phyloP scores from a whole-genome alignment of 1,140 invertebrate genomes.

The Hyphantria cunea region DNA sequence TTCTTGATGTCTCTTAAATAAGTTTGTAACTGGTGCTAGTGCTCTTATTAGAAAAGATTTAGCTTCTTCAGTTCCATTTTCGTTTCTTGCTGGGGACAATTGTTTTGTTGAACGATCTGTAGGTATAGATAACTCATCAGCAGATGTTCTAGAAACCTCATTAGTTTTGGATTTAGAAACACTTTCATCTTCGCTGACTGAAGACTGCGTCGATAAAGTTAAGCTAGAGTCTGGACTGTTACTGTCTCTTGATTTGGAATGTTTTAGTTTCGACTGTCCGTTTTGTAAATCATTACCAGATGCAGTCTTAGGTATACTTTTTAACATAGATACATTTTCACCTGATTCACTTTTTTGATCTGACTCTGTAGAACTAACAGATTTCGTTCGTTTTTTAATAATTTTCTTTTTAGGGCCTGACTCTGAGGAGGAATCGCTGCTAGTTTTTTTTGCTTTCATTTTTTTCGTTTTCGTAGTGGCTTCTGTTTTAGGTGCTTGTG shows the following conservation, averaged over 20 bases:
- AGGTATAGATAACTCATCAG: conserved; percentile 82
- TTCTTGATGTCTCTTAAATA: conserved; percentile 84
- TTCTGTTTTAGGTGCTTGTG: conserved; percentile 83
- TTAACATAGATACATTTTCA: conserved; percentile 47
- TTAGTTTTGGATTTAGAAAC: conserved; percentile 62
- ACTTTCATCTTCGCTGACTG: conserved; percentile 77
- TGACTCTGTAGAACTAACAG: conserved; percentile 82
- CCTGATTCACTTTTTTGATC: conserved; percentile 65
- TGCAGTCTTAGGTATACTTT: conserved; percentile 52
- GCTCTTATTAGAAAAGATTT: conserved; percentile 88
- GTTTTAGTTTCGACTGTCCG: conserved; percentile 60
- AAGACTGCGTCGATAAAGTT: conserved; percentile 72
- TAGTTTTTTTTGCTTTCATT: conserved; percentile 66
- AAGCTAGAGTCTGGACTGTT: conserved; percentile 79
- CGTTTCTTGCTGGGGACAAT: conserved; percentile 76
- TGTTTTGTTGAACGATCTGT: conserved; percentile 82
- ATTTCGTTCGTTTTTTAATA: conserved; percentile 77
- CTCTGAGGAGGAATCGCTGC: conserved; percentile 67
- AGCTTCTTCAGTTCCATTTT: conserved; percentile 84
- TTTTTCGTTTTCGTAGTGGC: conserved; percentile 75
- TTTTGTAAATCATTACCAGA: conserved; percentile 51
- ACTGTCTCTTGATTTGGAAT: conserved; percentile 72
- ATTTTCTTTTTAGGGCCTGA: conserved; percentile 73
- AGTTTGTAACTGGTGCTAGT: conserved; percentile 85
- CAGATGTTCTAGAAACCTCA: conserved; percentile 77